A percentile compares a stretch with the other conserved stretches of the same genome.
Evolutionary conservation across 2,888 invertebrate genomes (phyloP).

Genomic region (Atherix ibis): DNA sequence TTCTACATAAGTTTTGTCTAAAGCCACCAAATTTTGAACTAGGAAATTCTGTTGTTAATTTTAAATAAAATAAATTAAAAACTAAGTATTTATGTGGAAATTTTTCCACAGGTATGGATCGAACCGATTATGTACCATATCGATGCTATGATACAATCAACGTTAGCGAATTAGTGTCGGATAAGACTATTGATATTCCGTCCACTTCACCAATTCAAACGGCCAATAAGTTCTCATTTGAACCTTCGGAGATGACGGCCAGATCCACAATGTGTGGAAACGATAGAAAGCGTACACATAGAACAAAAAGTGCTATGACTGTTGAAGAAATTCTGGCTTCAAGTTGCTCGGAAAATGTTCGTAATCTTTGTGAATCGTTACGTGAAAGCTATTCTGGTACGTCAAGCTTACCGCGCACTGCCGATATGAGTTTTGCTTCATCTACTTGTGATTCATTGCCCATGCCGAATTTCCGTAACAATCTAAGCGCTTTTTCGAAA

Average conservation of each 20-base stretch:
- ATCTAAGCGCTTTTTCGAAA: slow-evolving; percentile 5
- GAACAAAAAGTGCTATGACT: neutral
- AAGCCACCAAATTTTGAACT: too few relatives aligned
- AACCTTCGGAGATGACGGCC: slow-evolving; percentile 28
- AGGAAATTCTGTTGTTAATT: too few relatives aligned
- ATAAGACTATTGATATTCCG: slow-evolving; percentile 27
- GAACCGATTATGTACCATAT: slow-evolving; percentile 16
- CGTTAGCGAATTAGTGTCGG: slow-evolving; percentile 25
- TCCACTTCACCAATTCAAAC: slow-evolving; percentile 10
- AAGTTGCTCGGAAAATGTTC: slow-evolving; percentile 24
- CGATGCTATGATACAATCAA: slow-evolving; percentile 19
- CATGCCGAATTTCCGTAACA: neutral
- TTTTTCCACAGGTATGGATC: slow-evolving; percentile 7
- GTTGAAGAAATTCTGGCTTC: slow-evolving; percentile 21
- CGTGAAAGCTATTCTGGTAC: slow-evolving; percentile 2
- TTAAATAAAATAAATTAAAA: too few relatives aligned
- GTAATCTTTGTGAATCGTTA: slow-evolving; percentile 11
- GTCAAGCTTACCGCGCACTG: slow-evolving; percentile 21
- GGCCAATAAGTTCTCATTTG: slow-evolving; percentile 22
- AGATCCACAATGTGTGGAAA: slow-evolving; percentile 22
- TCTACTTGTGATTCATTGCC: neutral
- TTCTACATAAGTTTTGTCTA: too few relatives aligned
- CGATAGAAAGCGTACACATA: neutral
- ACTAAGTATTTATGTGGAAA: too few relatives aligned
- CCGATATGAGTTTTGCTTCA: slow-evolving; percentile 18